These are phyloP conservation scores for Turnix velox DNA, from an alignment of 2,113 vertebrate species.

Conservation along the genomic window DNA sequence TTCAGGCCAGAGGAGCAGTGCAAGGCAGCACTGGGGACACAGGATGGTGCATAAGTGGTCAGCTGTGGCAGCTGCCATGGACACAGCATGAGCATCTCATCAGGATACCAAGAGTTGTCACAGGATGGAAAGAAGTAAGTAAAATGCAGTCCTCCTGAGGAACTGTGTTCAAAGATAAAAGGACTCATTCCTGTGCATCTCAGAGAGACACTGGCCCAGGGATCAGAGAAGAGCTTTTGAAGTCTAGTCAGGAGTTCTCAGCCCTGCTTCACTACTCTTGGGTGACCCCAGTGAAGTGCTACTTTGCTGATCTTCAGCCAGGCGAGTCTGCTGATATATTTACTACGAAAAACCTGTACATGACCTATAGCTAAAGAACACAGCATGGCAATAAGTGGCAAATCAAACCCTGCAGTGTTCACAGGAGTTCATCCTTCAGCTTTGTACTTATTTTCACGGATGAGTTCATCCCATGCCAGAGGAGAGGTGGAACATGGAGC, in stretches of 20 bases:
- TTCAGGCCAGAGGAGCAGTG: neutral
- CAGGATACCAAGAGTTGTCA: neutral
- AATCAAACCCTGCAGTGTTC: neutral
- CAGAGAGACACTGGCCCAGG: neutral
- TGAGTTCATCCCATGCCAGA: neutral
- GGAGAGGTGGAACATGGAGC: neutral
- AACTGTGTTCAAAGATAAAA: conserved; percentile 9
- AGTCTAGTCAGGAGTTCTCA: neutral
- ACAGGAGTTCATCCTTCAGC: neutral
- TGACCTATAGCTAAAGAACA: neutral
- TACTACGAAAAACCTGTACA: neutral
- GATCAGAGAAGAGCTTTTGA: conserved; percentile 18
- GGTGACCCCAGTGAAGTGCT: neutral
- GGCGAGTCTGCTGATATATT: neutral
- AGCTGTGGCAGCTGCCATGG: neutral
- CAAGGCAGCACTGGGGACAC: neutral
- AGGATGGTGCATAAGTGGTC: neutral
- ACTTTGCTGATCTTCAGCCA: neutral
- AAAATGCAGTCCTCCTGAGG: neutral
- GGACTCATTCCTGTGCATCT: neutral
- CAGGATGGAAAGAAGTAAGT: neutral
- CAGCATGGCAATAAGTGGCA: neutral
- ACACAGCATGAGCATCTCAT: neutral
- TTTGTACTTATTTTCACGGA: neutral
- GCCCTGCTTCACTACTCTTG: neutral